Percentiles rank a stretch among this genome's conserved stretches.
Evolutionary conservation across 2,113 vertebrate genomes (phyloP).

Genomic region (Geothlypis trichas): DNA sequence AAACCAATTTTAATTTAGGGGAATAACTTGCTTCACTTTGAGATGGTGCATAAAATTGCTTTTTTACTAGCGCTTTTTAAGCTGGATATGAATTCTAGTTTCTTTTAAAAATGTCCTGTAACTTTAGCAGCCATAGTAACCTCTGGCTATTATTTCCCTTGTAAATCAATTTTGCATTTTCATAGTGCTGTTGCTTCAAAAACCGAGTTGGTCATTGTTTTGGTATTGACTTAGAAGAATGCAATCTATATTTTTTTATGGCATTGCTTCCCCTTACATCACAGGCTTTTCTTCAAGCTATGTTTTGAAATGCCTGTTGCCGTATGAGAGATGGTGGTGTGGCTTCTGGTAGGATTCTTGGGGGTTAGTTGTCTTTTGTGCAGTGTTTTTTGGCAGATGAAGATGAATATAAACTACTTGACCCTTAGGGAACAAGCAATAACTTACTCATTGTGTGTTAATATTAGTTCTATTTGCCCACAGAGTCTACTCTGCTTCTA

Average conservation of each 20-base stretch:
- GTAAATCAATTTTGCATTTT: conserved; percentile 37
- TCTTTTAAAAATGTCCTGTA: background rate
- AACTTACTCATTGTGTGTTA: background rate
- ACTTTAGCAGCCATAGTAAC: background rate
- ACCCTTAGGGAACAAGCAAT: background rate
- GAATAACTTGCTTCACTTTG: background rate
- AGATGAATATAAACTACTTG: background rate
- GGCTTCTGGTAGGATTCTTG: background rate
- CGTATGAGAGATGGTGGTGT: background rate
- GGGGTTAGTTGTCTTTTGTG: background rate
- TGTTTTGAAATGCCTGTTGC: background rate
- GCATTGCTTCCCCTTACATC: background rate
- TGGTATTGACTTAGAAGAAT: conserved; percentile 25
- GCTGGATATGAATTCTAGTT: background rate
- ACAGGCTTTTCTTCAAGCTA: background rate
- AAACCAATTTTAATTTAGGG: background rate
- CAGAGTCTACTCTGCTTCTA: background rate
- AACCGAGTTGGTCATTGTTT: background rate
- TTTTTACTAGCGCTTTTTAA: background rate
- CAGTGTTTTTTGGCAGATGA: conserved; percentile 2
- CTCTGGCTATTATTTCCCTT: background rate
- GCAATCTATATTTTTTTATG: conserved; percentile 15
- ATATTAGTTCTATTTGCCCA: background rate
- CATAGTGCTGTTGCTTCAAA: background rate
- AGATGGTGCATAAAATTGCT: background rate